Evolutionary conservation across 2,888 invertebrate species (phyloP), one percentile per base, ranked within the genome.

Genomic region (Pelosia muscerda): DNA sequence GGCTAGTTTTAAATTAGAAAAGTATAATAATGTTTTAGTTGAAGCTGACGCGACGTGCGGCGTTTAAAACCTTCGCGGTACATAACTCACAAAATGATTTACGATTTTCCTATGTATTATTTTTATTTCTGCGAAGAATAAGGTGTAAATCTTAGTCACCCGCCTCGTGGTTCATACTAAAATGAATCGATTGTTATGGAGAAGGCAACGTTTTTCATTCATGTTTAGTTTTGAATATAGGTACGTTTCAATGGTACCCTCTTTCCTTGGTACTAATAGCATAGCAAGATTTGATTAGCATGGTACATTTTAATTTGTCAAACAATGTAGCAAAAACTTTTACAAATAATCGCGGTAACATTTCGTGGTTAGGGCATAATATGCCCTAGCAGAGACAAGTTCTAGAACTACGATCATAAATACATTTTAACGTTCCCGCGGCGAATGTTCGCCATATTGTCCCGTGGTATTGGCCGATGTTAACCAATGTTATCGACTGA

Each of bases 401-500:
- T 54, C 25, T 42, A 22, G 9, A 15, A 63, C 22, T 25, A 31
- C 55, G 65, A 62, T 25, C 72, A 64, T 63, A 42, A 74, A 72
- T 56, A 80, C 78, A 81, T 82, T 84, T 84, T 85, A 84, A 75
- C 65, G 76, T 72, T 69, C 25, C 66, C 61, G 62, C 13, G 49
- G 68, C 65, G 59, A 57, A 73, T 74, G 78, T 75, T 70, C 72
- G 74, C 73, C 67, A 71, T 73, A 77, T 81, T 83, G 82, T 80
- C 78, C 66, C 73, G 70, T 77, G 65, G 71, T 84, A 85, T 84
- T 82, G 77, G 75, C 53, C 81, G 81, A 81, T 88, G 88, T 85
- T 86, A 90, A 88, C 89, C 85, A 89, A 89, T 90, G 90, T 87
- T 89, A 88, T 86, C 85, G 84, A 78, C 75, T 79, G 72, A 72